A percentile compares a stretch with the other conserved stretches of the same genome.
These are phyloP conservation scores for Xerus inauris DNA, from an alignment of 2,113 vertebrate genomes.

Conservation along the genomic window DNA sequence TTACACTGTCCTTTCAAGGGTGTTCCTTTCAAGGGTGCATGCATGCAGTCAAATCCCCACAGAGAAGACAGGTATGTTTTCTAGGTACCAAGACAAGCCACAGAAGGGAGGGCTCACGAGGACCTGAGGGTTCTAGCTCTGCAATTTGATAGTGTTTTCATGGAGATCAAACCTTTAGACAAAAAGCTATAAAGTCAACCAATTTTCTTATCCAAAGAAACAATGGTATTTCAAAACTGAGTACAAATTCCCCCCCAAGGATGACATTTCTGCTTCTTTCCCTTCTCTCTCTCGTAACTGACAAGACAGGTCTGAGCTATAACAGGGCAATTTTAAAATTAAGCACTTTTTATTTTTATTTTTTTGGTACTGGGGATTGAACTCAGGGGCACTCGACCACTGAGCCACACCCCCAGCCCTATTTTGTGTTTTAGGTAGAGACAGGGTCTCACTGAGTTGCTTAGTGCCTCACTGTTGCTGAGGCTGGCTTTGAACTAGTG, in stretches of 20 bases:
- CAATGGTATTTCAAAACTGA: neutral
- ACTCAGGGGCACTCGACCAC: too few species aligned
- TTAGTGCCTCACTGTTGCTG: too few species aligned
- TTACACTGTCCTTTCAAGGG: neutral
- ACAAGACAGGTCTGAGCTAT: neutral
- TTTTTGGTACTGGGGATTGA: too few species aligned
- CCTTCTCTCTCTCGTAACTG: neutral
- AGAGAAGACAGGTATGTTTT: neutral
- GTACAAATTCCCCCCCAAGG: neutral
- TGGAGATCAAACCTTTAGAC: neutral
- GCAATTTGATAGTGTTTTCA: neutral
- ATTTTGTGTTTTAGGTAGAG: too few species aligned
- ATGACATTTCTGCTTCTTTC: neutral
- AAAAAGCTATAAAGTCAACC: neutral
- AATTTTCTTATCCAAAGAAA: neutral
- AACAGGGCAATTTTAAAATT: neutral
- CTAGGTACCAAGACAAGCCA: neutral
- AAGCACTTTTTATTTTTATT: too few species aligned
- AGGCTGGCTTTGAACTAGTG: too few species aligned
- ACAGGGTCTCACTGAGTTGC: too few species aligned
- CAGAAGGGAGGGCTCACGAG: neutral
- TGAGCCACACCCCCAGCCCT: too few species aligned
- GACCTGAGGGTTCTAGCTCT: fast-evolving
- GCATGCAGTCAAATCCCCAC: neutral
- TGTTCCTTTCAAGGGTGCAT: neutral